A percentile compares a stretch with the other conserved stretches of the same genome.
Evolutionary conservation across 1,140 invertebrate genomes (phyloP).

Genomic region (Drosophila prosaltans): DNA sequence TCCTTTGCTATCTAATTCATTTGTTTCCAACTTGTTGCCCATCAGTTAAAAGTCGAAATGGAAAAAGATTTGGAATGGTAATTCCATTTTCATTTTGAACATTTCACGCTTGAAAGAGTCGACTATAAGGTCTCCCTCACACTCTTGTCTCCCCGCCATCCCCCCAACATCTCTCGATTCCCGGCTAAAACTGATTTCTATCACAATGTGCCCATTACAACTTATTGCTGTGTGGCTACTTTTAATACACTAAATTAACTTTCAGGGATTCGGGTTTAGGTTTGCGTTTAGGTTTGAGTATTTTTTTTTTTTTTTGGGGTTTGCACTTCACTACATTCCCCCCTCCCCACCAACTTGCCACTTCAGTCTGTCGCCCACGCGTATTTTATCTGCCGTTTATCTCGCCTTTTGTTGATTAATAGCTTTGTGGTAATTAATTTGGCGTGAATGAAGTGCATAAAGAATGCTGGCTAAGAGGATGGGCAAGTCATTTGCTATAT

Average conservation of each 20-base stretch:
- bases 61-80: conserved; percentile 48
- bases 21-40: conserved; percentile 71
- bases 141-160: neutral
- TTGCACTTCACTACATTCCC: conserved; percentile 14
- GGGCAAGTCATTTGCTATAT: conserved; percentile 11
- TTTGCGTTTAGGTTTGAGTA: neutral
- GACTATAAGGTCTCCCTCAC: conserved; percentile 12
- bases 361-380: conserved; percentile 27
- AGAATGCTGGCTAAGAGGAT: conserved; percentile 19
- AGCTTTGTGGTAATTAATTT: conserved; percentile 75
- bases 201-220: conserved; percentile 63
- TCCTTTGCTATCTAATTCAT: conserved; percentile 34
- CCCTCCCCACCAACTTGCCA: neutral
- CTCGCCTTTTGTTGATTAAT: conserved; percentile 69
- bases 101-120: conserved; percentile 67
- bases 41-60: conserved; percentile 64
- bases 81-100: conserved; percentile 62
- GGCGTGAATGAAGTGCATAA: conserved; percentile 61
- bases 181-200: conserved; percentile 49
- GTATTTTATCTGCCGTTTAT: conserved; percentile 69
- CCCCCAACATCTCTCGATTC: neutral
- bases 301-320: neutral
- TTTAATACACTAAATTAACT: conserved; percentile 80
- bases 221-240: conserved; percentile 72
- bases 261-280: conserved; percentile 27